Percentiles rank a stretch among this genome's conserved stretches.
Conservation (phyloP, 2,797 vertebrate species). For the Pelochelys cantorii region DNA sequence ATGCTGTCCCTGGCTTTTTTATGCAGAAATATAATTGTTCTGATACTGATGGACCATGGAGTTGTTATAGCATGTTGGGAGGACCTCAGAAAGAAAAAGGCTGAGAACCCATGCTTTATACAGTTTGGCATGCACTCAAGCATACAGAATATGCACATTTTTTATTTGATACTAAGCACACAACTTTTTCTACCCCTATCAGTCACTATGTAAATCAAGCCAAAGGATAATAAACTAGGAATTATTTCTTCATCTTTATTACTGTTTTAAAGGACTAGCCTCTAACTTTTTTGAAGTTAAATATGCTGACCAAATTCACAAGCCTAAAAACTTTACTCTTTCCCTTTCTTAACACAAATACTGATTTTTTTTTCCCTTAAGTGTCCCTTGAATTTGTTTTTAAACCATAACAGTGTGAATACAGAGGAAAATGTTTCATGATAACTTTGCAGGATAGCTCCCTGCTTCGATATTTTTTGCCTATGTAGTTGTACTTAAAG, state of each 20-base stretch:
- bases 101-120: not conserved
- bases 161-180: not conserved
- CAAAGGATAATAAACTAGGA: not conserved
- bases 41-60: no score
- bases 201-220: not conserved
- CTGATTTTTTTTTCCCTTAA: not conserved
- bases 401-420: not conserved
- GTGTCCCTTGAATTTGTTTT: not conserved
- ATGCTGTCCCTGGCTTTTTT: no score
- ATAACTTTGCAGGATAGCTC: not conserved
- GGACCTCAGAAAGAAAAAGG: no score
- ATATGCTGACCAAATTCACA: not conserved
- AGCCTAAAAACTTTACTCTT: not conserved
- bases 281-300: not conserved
- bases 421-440: not conserved
- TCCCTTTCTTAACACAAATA: not conserved
- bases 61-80: no score
- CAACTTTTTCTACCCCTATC: constrained; percentile 4
- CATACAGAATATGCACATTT: rapidly evolving
- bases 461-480: not conserved
- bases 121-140: rapidly evolving
- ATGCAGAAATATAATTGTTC: no score
- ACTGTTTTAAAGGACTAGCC: not conserved
- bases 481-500: not conserved
- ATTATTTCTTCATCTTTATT: not conserved